These are phyloP conservation scores for Alethe castanea DNA, from an alignment of 2,113 vertebrate species.

Conservation along the genomic window DNA sequence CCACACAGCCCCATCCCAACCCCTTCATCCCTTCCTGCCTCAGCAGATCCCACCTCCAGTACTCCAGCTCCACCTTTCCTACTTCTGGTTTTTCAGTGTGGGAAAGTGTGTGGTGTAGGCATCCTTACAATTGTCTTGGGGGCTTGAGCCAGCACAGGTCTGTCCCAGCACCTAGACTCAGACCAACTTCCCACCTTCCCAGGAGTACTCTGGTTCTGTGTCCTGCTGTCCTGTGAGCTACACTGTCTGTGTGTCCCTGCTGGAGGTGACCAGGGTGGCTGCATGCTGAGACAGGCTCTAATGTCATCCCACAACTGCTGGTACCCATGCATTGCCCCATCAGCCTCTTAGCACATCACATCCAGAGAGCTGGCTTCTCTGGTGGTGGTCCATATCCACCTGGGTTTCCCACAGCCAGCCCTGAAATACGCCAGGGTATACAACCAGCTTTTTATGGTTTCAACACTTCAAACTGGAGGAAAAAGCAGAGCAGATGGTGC, in stretches of 20 bases:
- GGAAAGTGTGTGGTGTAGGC: neutral
- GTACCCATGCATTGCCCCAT: neutral
- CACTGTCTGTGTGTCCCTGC: fast-evolving
- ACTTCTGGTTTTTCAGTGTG: neutral
- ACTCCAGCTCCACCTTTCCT: neutral
- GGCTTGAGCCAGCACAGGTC: fast-evolving
- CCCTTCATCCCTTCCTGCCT: fast-evolving
- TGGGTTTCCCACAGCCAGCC: neutral
- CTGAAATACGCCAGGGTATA: neutral
- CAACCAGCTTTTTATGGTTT: neutral
- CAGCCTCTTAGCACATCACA: neutral
- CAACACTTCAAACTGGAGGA: neutral
- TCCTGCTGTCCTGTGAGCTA: neutral
- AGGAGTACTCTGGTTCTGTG: neutral
- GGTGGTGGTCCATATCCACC: neutral
- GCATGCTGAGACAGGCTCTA: neutral
- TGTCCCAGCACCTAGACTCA: neutral
- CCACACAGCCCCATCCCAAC: neutral
- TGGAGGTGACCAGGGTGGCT: neutral
- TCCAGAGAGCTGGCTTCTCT: neutral
- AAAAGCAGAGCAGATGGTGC: neutral
- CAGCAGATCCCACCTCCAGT: neutral
- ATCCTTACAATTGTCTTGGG: fast-evolving
- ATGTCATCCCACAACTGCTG: fast-evolving
- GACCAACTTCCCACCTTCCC: neutral